A percentile compares a stretch with the other conserved stretches of the same genome.
These are phyloP conservation scores for Anguilla obscura DNA, from an alignment of 2,797 vertebrate genomes.

Conservation along the genomic window DNA sequence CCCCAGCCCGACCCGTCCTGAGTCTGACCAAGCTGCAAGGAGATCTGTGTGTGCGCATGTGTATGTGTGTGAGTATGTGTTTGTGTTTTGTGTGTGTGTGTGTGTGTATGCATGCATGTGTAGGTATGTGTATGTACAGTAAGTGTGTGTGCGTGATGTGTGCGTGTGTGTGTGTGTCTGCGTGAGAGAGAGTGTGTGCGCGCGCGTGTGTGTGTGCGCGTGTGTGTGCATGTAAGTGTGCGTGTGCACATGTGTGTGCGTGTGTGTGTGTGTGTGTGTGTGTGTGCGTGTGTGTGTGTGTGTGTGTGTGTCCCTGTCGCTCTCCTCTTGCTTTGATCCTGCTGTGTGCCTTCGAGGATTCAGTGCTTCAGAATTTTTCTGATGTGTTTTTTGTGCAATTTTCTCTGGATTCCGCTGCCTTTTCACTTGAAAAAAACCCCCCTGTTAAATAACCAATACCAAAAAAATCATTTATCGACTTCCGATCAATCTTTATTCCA, in stretches of 20 bases:
- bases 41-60: not conserved
- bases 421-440: slow-evolving; percentile 28
- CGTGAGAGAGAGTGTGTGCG: not conserved
- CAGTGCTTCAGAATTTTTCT: slow-evolving; percentile 42
- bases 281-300: not conserved
- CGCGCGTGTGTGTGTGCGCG: not conserved
- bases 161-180: not conserved
- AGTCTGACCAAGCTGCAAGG: not conserved
- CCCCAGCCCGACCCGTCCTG: not conserved
- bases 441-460: slow-evolving; percentile 35
- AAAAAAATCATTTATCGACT: slow-evolving; percentile 27
- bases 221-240: not conserved
- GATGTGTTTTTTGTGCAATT: slow-evolving; percentile 31
- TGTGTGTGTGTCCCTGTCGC: not conserved
- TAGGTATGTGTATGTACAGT: not conserved
- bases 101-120: not conserved
- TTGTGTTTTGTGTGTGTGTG: not conserved
- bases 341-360: slow-evolving; percentile 63
- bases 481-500: slow-evolving; percentile 14
- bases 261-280: not conserved
- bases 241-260: not conserved
- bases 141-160: not conserved
- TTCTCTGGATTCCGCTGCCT: slow-evolving; percentile 45
- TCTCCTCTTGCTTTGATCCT: slow-evolving; percentile 43
- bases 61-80: not conserved